Evolutionary conservation across 1,140 invertebrate species (phyloP).

Genomic region (Acyrthosiphon pisum): DNA sequence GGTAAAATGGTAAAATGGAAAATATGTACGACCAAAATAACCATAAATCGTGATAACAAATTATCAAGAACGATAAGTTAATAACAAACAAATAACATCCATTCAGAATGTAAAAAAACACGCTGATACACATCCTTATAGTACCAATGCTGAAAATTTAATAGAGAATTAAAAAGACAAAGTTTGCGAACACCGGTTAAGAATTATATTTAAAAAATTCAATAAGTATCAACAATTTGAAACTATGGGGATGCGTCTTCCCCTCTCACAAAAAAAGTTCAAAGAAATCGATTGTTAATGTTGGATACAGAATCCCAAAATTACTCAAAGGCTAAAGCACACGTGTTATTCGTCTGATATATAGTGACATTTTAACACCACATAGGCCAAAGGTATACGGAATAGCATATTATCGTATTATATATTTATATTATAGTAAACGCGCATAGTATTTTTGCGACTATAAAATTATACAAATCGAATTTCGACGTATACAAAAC

Average conservation of each 20-base stretch:
- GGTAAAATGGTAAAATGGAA: background rate
- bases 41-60: background rate
- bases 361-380: background rate
- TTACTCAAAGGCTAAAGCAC: background rate
- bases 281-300: background rate
- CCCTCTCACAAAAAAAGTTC: background rate
- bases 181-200: background rate
- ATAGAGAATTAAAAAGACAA: background rate
- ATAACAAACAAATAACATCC: background rate
- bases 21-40: background rate
- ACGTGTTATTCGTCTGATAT: background rate
- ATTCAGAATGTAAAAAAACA: background rate
- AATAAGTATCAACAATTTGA: background rate
- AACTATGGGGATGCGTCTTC: background rate
- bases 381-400: background rate
- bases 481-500: background rate
- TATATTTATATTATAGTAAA: constrained; percentile 6
- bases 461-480: background rate
- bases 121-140: background rate
- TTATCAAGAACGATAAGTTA: background rate
- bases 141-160: background rate
- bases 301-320: background rate
- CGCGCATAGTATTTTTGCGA: background rate
- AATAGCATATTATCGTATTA: background rate
- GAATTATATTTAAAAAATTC: background rate